Conservation (phyloP, 2,888 invertebrate genomes). For the Mycalesis mineus region DNA sequence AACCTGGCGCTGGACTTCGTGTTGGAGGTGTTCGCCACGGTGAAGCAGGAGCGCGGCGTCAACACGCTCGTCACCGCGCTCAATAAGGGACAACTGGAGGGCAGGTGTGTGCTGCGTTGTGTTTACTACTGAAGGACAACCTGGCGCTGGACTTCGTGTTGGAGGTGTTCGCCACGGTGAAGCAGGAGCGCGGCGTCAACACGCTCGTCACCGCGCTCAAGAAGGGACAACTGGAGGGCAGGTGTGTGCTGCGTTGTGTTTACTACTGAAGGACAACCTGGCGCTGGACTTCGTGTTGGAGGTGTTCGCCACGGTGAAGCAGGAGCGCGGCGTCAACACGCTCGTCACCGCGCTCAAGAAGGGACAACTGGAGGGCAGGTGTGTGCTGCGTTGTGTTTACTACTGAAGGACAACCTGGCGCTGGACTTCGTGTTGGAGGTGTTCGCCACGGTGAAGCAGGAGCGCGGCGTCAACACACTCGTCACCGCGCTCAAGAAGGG, state of each 20-base stretch:
- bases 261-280: slow-evolving; percentile 92
- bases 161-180: slow-evolving; percentile 94
- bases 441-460: slow-evolving; percentile 93
- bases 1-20: slow-evolving; percentile 96
- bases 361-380: slow-evolving; percentile 87
- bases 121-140: slow-evolving; percentile 89
- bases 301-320: slow-evolving; percentile 93
- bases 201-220: slow-evolving; percentile 92
- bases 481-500: slow-evolving; percentile 92
- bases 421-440: slow-evolving; percentile 96
- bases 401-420: slow-evolving; percentile 95
- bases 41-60: slow-evolving; percentile 94
- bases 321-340: slow-evolving; percentile 91
- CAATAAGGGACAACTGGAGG: slow-evolving; percentile 90
- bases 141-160: slow-evolving; percentile 96
- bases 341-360: slow-evolving; percentile 92
- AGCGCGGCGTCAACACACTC: slow-evolving; percentile 91
- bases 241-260: slow-evolving; percentile 47
- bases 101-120: slow-evolving; percentile 61
- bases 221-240: slow-evolving; percentile 88
- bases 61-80: slow-evolving; percentile 90
- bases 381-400: slow-evolving; percentile 36
- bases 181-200: slow-evolving; percentile 91
- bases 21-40: slow-evolving; percentile 92
- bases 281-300: slow-evolving; percentile 96